Conservation (phyloP, 2,113 vertebrate species). For the Caretta caretta region DNA sequence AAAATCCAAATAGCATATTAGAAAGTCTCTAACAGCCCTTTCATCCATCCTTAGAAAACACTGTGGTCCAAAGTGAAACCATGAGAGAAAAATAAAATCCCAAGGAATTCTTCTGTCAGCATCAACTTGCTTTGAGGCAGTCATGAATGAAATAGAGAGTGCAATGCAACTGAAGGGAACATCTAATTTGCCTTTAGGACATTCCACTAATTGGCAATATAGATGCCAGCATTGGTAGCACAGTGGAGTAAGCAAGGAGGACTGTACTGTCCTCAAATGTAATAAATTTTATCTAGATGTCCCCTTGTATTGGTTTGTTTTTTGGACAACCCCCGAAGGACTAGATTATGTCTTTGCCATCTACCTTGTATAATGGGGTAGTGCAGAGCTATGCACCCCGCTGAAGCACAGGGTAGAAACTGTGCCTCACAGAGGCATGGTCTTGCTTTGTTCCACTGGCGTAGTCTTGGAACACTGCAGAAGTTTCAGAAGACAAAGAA, state of each 20-base stretch:
- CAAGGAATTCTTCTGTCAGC: accelerated
- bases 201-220: not conserved
- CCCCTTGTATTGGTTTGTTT: not conserved
- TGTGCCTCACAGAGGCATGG: too few species aligned
- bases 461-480: not conserved
- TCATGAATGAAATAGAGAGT: not conserved
- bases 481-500: not conserved
- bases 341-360: not conserved
- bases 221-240: not conserved
- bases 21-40: not conserved
- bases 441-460: not conserved
- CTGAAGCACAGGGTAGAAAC: not conserved
- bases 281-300: not conserved
- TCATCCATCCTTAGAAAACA: not conserved
- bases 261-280: accelerated
- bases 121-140: not conserved
- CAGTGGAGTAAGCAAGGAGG: not conserved
- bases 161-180: not conserved
- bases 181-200: not conserved
- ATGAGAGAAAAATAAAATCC: not conserved
- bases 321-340: not conserved
- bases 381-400: not conserved
- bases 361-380: not conserved
- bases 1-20: not conserved
- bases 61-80: not conserved